These are phyloP conservation scores for Irena cyanogastra DNA, from an alignment of 2,113 vertebrate genomes.

Conservation along the genomic window DNA sequence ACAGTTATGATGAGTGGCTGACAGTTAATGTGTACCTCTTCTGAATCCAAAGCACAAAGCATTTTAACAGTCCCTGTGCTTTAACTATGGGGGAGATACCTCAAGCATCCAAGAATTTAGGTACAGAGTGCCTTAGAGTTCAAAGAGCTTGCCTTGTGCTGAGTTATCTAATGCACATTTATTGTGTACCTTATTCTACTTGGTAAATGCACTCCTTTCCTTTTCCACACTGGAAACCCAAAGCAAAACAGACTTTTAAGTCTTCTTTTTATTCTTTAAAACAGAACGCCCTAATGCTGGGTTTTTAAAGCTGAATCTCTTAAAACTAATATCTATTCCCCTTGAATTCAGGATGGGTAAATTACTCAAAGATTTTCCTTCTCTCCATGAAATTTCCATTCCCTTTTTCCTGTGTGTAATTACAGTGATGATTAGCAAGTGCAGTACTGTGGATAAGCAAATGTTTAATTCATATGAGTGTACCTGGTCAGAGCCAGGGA, in stretches of 20 bases:
- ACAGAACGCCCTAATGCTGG: neutral
- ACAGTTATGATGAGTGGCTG: neutral
- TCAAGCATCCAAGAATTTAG: neutral
- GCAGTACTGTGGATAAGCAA: neutral
- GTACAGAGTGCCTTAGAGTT: neutral
- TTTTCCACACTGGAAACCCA: neutral
- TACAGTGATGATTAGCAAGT: neutral
- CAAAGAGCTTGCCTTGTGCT: neutral
- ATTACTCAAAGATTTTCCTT: neutral
- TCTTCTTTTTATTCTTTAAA: neutral
- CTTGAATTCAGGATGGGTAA: neutral
- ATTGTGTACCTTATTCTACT: neutral
- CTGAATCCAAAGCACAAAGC: neutral
- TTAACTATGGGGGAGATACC: neutral
- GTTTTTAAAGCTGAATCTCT: neutral
- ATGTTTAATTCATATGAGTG: neutral
- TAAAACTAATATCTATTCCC: neutral
- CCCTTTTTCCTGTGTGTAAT: neutral
- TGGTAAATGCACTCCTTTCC: neutral
- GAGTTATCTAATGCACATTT: neutral
- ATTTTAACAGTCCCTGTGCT: neutral
- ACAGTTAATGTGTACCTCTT: neutral
- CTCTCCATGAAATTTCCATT: neutral
- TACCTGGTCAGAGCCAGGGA: neutral
- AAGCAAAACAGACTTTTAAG: neutral